Evolutionary conservation across 64 coral and sea anemone species (phyloP), one percentile per base, ranked within the genome.

Genomic region (Acropora tenuis): DNA sequence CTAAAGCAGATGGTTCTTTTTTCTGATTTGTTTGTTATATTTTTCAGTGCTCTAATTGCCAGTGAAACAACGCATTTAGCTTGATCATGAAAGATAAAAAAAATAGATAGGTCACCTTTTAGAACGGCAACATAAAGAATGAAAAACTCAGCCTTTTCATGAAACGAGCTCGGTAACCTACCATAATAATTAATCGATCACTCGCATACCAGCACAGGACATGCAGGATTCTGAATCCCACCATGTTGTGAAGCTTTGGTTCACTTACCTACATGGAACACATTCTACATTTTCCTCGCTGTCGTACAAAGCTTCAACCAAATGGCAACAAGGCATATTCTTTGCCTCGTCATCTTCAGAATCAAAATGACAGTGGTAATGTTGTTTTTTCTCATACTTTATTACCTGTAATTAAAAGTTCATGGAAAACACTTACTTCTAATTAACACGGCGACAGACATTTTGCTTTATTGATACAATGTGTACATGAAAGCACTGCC

Each of bases 291-390:
- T 69, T 20, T 66, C 60, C 15, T 69, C 81, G 65, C 1, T 16
- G 8, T 84, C 81, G 44, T 48, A 16, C 0, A 87, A 19, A 75
- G 82, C 73, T 53, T 93, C 69, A 75, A 77, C 49, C 11, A 93
- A 50, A 72, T 96, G 95, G 88, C 95, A 96, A 59, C 95, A 96
- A 2, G 95, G 91, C 3, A 91, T 11, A 15, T 80, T 48, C 71
- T 65, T 86, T 0, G n/a, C 41, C 2, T 59, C 43, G 20, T 96
- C 91, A 30, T 93, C 88, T 47, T 92, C 90, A 9, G 90, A 92
- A 16, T 92, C 90, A 69, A 69, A 92, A 72, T 93, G 88, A 30
- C 88, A 90, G 72, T 96, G 88, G 47, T 93, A 96, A 88, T 96
- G 95, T 19, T 89, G 91, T 42, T 90, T 48, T 6, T 93, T 72